These are phyloP conservation scores for Haliclystus octoradiatus DNA, from an alignment of 30 jellyfish, hydroid and myxozoan genomes.

Conservation along the genomic window DNA sequence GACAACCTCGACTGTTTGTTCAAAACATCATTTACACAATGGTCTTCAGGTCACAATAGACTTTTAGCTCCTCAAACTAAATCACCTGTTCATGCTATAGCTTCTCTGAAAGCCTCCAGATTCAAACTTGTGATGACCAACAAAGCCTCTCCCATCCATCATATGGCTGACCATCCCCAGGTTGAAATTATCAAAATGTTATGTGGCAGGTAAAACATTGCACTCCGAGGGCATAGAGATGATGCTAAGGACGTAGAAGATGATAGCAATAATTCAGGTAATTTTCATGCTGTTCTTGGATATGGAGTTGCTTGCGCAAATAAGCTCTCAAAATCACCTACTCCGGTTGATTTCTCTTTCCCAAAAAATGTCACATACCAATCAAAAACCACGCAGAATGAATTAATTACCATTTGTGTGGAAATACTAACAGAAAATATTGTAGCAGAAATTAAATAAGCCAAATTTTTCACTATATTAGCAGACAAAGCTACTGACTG, in stretches of 20 bases:
- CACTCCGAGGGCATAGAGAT: conserved; percentile 56
- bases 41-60: conserved; percentile 5
- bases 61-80: conserved; percentile 1
- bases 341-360: conserved; percentile 1
- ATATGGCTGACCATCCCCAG: not conserved
- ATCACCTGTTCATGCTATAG: conserved; percentile 13
- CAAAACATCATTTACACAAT: not conserved
- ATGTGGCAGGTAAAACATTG: conserved; percentile 37
- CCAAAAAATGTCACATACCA: conserved; percentile 11
- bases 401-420: conserved; percentile 8
- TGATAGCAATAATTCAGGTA: conserved; percentile 22
- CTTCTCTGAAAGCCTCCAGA: not conserved
- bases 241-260: conserved; percentile 13
- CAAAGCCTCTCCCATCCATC: not conserved
- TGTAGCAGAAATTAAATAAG: conserved; percentile 6
- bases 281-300: conserved; percentile 25
- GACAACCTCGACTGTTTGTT: conserved; percentile 1
- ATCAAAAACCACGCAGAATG: conserved; percentile 16
- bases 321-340: not conserved
- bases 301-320: conserved; percentile 8
- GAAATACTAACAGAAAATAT: conserved; percentile 6
- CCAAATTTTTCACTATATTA: conserved; percentile 1
- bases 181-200: conserved; percentile 4
- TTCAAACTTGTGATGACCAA: conserved; percentile 5
- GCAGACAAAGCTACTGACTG: too few species aligned